Evolutionary conservation across 1,140 invertebrate species (phyloP).

Genomic region (Bombus confusus): DNA sequence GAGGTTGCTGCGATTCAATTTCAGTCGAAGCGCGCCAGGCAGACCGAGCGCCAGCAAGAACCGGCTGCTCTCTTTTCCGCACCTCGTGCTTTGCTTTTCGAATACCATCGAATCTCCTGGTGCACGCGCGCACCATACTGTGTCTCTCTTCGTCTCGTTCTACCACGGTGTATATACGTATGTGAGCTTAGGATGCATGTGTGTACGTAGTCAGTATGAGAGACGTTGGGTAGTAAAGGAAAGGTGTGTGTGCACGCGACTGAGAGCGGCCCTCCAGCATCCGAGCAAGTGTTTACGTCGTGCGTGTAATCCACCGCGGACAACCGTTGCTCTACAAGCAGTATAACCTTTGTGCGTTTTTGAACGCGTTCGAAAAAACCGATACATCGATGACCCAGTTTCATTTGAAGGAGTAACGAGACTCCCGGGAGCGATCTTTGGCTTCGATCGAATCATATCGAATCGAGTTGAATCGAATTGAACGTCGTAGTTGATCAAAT

Average conservation of each 20-base stretch:
- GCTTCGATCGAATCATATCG: not conserved
- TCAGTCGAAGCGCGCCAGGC: constrained; percentile 78
- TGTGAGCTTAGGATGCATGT: constrained; percentile 4
- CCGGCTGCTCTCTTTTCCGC: constrained; percentile 49
- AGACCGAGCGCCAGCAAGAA: constrained; percentile 67
- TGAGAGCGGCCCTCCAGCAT: constrained; percentile 21
- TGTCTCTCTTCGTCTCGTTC: constrained; percentile 1
- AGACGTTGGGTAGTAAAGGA: not conserved
- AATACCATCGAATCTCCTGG: constrained; percentile 16
- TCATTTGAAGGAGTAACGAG: not conserved
- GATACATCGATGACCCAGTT: not conserved
- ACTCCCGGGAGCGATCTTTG: not conserved
- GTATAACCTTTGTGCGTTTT: constrained; percentile 1
- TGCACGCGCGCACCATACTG: not conserved
- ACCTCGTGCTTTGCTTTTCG: constrained; percentile 47
- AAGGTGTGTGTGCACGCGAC: constrained; percentile 27
- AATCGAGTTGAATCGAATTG: not conserved
- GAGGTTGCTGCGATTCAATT: constrained; percentile 73
- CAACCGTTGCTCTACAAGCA: constrained; percentile 31
- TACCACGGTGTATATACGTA: not conserved
- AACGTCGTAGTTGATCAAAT: not conserved
- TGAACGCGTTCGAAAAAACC: constrained; percentile 15
- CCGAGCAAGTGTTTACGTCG: constrained; percentile 62
- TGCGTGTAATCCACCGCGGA: constrained; percentile 41
- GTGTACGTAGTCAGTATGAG: constrained; percentile 1